Evolutionary conservation across 2,797 vertebrate genomes (phyloP).

Genomic region (Brachyalestes nurse): DNA sequence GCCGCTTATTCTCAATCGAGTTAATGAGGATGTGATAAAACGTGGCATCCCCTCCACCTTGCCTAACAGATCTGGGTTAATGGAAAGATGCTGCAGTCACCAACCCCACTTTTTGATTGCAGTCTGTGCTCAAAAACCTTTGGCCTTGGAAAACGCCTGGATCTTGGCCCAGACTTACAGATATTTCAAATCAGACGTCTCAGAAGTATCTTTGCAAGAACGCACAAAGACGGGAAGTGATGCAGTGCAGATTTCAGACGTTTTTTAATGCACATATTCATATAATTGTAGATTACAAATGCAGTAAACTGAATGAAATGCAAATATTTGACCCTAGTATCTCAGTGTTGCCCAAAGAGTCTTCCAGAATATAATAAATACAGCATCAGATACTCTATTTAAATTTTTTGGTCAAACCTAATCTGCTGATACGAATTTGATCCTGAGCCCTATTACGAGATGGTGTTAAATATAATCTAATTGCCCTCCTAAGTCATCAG

Average conservation of each 20-base stretch:
- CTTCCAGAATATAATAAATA: no score
- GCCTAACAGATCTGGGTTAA: slow-evolving; percentile 35
- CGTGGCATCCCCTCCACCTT: slow-evolving; percentile 30
- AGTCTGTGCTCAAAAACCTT: neutral
- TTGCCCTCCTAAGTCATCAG: neutral
- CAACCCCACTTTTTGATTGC: neutral
- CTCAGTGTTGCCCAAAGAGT: no score
- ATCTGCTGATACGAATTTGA: no score
- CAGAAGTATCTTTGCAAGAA: neutral
- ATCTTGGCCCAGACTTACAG: neutral
- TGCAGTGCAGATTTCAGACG: no score
- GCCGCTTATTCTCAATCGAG: slow-evolving; percentile 22
- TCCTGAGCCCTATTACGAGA: no score
- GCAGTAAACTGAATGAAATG: no score
- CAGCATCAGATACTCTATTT: no score
- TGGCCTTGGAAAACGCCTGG: neutral
- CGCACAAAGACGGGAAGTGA: no score
- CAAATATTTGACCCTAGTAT: no score
- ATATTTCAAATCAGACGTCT: neutral
- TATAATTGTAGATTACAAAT: no score
- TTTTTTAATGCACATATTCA: no score
- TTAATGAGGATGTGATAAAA: slow-evolving; percentile 48
- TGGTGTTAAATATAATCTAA: neutral
- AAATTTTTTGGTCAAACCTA: no score
- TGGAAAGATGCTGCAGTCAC: slow-evolving; percentile 27